A percentile compares a stretch with the other conserved stretches of the same genome.
phyloP scores from a whole-genome alignment of 1,140 invertebrate species.

The Hesperophylax magnus region DNA sequence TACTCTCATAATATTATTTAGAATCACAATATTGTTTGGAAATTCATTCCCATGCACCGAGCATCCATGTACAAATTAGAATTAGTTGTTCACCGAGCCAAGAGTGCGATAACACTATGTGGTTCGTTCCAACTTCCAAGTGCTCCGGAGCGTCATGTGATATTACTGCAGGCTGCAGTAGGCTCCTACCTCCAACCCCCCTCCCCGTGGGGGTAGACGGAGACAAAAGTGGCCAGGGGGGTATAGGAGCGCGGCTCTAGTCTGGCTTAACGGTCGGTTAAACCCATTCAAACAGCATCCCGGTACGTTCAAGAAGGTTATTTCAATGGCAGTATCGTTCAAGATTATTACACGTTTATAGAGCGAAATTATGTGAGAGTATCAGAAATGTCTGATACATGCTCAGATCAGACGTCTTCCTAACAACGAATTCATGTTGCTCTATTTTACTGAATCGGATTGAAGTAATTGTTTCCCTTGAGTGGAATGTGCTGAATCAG shows the following conservation, averaged over 20 bases:
- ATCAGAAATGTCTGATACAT: neutral
- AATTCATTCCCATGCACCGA: neutral
- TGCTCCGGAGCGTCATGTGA: neutral
- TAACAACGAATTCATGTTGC: neutral
- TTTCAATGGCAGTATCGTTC: constrained; percentile 9
- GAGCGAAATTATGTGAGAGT: constrained; percentile 10
- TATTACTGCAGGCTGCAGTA: neutral
- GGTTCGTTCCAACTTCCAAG: neutral
- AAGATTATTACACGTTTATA: constrained; percentile 17
- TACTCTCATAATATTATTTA: neutral
- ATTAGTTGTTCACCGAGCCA: neutral
- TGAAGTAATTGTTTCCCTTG: too few species aligned
- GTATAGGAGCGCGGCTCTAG: neutral
- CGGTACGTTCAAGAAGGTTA: neutral
- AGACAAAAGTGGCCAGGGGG: neutral
- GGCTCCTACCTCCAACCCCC: neutral
- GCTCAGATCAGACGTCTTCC: neutral
- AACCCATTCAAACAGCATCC: constrained; percentile 23
- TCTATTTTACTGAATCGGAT: neutral
- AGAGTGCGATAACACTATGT: neutral
- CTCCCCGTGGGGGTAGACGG: neutral
- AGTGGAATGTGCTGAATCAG: neutral
- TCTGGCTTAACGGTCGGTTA: constrained; percentile 38
- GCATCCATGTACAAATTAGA: neutral
- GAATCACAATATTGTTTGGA: neutral